These are phyloP conservation scores for Peromyscus maniculatus DNA, from an alignment of 2,113 vertebrate species.

Conservation along the genomic window DNA sequence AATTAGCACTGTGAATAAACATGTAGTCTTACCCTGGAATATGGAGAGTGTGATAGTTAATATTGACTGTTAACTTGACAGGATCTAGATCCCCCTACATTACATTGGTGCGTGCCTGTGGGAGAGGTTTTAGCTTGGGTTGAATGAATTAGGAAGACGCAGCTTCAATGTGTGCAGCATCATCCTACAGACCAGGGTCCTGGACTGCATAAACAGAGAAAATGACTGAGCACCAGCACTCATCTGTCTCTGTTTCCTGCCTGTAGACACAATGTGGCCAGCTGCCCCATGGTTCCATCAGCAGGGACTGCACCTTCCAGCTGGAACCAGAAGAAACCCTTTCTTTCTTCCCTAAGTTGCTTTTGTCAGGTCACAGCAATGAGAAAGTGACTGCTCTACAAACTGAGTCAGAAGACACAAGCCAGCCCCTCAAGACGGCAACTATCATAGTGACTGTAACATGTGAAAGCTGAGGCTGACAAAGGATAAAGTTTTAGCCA, in stretches of 20 bases:
- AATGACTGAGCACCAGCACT: not conserved
- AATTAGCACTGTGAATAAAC: not conserved
- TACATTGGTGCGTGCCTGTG: too few species aligned
- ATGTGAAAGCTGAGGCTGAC: not conserved
- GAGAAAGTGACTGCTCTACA: not conserved
- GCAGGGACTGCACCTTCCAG: not conserved
- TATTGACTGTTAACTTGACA: not conserved
- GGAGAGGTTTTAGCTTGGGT: too few species aligned
- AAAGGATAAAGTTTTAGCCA: not conserved
- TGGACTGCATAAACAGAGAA: not conserved
- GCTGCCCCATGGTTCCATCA: too few species aligned
- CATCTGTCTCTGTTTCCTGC: not conserved
- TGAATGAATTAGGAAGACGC: not conserved
- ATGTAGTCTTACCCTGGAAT: not conserved
- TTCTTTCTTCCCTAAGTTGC: not conserved
- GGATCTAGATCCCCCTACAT: too few species aligned
- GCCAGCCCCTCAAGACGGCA: not conserved
- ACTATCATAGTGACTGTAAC: not conserved
- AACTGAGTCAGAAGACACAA: not conserved
- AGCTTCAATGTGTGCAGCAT: too few species aligned
- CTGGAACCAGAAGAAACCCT: not conserved
- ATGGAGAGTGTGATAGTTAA: not conserved
- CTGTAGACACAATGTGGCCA: too few species aligned
- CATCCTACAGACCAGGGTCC: too few species aligned
- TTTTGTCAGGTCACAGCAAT: not conserved